Conservation (phyloP, 2,888 invertebrate species). For the Axea sp. region DNA sequence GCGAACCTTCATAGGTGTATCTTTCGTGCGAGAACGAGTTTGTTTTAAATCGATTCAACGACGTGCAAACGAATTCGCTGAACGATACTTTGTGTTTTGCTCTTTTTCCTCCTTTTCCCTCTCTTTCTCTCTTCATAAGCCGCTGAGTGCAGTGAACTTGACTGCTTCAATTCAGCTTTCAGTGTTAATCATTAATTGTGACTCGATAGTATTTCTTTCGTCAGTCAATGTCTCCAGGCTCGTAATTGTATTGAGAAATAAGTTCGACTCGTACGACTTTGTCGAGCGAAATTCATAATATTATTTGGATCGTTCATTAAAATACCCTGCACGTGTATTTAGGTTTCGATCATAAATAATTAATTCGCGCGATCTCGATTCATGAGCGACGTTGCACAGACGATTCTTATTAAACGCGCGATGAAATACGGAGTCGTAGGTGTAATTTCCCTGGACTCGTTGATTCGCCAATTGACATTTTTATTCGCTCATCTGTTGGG, state of each 20-base stretch:
- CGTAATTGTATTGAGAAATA: conserved; percentile 17
- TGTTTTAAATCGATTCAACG: conserved; percentile 57
- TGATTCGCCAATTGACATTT: conserved; percentile 12
- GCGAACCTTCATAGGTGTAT: conserved; percentile 44
- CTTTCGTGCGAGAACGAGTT: conserved; percentile 46
- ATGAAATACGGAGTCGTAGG: conserved; percentile 27
- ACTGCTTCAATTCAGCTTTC: conserved; percentile 22
- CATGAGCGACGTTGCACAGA: conserved; percentile 10
- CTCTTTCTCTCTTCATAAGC: conserved; percentile 14
- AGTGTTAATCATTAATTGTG: conserved; percentile 37
- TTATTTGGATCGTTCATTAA: conserved; percentile 29
- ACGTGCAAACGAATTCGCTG: conserved; percentile 50
- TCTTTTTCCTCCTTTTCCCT: not conserved
- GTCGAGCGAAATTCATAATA: conserved; percentile 6
- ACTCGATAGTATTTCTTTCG: conserved; percentile 23
- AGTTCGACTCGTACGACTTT: conserved; percentile 1
- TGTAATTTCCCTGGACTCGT: conserved; percentile 25
- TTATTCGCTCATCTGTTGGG: conserved; percentile 10
- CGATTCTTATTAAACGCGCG: conserved; percentile 27
- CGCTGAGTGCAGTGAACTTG: conserved; percentile 46
- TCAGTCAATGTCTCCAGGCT: conserved; percentile 6
- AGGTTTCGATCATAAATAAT: conserved; percentile 26
- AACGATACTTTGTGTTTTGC: conserved; percentile 39
- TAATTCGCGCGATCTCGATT: conserved; percentile 11
- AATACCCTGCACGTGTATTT: not conserved